Evolutionary conservation across 2,888 invertebrate species (phyloP).

Genomic region (Chymomyza amoena): DNA sequence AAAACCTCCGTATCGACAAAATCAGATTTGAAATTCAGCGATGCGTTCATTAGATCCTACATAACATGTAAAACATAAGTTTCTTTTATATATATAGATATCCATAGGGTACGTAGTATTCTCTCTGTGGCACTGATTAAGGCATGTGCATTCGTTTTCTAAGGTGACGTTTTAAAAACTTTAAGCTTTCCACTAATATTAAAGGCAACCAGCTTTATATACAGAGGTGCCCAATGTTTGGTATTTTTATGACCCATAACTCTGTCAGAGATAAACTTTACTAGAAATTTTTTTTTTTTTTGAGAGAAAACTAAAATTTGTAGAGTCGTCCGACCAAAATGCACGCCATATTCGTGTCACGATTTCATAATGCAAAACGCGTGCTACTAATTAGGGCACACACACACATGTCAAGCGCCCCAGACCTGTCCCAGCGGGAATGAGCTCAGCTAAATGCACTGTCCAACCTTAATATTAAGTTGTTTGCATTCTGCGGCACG

Average conservation of each 20-base stretch:
- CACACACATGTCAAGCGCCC: background rate
- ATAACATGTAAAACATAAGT: no score
- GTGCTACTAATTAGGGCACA: background rate
- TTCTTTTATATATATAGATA: no score
- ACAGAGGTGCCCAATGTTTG: no score
- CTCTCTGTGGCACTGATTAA: no score
- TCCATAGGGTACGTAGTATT: no score
- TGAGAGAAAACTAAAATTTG: background rate
- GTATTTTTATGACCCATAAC: background rate
- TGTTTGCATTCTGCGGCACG: conserved; percentile 51
- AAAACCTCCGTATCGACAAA: no score
- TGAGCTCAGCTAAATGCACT: background rate
- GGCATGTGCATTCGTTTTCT: no score
- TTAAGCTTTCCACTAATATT: background rate
- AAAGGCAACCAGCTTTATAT: background rate
- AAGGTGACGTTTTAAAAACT: no score
- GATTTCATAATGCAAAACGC: background rate
- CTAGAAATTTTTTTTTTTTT: background rate
- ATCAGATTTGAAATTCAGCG: no score
- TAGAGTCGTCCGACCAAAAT: background rate
- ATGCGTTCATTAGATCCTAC: no score
- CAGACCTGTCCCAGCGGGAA: background rate
- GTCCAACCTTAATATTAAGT: conserved; percentile 34
- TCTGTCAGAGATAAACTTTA: background rate
- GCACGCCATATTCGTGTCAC: background rate